phyloP scores from a whole-genome alignment of 2,888 invertebrate species.

The Willowsia nigromaculata region DNA sequence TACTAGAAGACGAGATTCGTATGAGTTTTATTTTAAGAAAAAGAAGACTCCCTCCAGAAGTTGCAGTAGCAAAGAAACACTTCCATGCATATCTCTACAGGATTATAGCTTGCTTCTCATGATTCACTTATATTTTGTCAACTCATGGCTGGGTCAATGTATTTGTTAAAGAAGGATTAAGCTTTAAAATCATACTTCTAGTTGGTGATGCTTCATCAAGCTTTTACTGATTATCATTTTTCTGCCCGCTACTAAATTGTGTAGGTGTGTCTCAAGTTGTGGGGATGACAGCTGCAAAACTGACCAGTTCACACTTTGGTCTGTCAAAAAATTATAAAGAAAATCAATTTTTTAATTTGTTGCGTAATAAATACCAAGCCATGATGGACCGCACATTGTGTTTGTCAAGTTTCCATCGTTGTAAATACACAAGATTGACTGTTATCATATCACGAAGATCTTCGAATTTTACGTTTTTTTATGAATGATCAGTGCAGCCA shows the following conservation, averaged over 20 bases:
- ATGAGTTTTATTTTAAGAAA: background rate
- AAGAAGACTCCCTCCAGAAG: constrained; percentile 2
- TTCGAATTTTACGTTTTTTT: background rate
- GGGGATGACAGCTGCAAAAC: constrained; percentile 18
- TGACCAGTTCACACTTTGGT: constrained; percentile 46
- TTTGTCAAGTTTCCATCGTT: constrained; percentile 26
- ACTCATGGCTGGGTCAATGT: constrained; percentile 62
- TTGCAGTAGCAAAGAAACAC: background rate
- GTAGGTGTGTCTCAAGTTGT: constrained; percentile 12
- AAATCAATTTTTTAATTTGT: background rate
- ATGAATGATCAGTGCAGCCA: constrained; percentile 15
- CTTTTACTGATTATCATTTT: background rate
- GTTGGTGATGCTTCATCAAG: background rate
- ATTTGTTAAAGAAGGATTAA: background rate
- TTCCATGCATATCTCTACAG: constrained; percentile 20
- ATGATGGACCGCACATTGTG: constrained; percentile 38
- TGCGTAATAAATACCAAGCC: background rate
- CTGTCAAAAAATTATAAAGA: constrained; percentile 11
- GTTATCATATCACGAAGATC: constrained; percentile 44
- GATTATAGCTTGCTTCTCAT: constrained; percentile 3
- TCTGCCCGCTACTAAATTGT: background rate
- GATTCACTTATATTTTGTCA: constrained; percentile 40
- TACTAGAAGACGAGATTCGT: background rate
- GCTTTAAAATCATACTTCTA: background rate
- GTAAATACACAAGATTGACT: constrained; percentile 11